Percentiles rank a stretch among this genome's conserved stretches.
Evolutionary conservation across 2,797 vertebrate genomes (phyloP).

Genomic region (Dermochelys coriacea): DNA sequence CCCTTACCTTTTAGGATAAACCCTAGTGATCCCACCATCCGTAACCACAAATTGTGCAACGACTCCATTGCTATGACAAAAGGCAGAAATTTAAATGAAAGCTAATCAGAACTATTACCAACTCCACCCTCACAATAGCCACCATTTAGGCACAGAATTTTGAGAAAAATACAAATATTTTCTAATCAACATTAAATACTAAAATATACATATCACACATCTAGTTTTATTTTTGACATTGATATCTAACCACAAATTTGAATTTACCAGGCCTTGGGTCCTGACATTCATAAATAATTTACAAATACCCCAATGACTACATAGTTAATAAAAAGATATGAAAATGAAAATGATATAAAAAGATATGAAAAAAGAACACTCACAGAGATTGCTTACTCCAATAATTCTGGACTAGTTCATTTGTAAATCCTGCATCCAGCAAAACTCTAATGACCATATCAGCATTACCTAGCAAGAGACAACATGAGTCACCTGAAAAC

Average conservation of each 20-base stretch:
- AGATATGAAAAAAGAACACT: constrained; percentile 75
- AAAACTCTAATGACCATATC: constrained; percentile 90
- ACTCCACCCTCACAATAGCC: background rate
- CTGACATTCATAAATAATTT: background rate
- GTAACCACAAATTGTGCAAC: constrained; percentile 95
- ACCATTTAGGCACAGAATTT: background rate
- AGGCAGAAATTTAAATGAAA: constrained; percentile 57
- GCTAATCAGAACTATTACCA: background rate
- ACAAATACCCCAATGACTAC: background rate
- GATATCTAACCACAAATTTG: background rate
- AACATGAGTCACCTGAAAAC: constrained; percentile 74
- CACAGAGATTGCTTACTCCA: constrained; percentile 93
- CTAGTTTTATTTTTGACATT: background rate
- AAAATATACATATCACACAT: background rate
- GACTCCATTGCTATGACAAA: constrained; percentile 87
- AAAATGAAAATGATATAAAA: too few species aligned
- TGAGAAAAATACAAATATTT: background rate
- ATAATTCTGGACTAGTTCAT: constrained; percentile 87
- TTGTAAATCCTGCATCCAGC: constrained; percentile 93
- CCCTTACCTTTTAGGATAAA: constrained; percentile 94
- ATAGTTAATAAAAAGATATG: background rate
- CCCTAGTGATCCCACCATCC: constrained; percentile 96
- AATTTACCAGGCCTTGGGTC: background rate
- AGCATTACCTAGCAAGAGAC: constrained; percentile 78
- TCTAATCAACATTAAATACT: background rate